Base-by-base conservation (phyloP, 2,113 vertebrate species). In the Cettia cetti region DNA sequence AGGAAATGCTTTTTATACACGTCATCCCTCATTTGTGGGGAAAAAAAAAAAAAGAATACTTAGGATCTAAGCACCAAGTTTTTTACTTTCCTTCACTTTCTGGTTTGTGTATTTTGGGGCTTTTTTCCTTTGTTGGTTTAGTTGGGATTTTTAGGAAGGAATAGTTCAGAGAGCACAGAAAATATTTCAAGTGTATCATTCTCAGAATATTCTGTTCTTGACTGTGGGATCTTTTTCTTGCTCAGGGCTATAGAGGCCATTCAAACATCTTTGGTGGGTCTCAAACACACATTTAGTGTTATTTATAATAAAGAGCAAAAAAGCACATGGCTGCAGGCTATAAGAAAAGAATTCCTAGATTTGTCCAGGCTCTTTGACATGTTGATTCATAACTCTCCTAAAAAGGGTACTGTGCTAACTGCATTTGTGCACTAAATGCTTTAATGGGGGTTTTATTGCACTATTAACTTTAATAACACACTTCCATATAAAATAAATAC, bases 291-390 rank as follows among this genome's bases (percentile, higher is more conserved):
- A 45, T 91, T 82, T 27, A 56, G 22, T 42, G 40, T 79, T 94
- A 91, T 82, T 92, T 91, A 65, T 79, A 90, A 84, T 71, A 75
- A 75, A 86, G 20, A 61, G 22, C 14, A 61, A 53, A 66, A 82
- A 26, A 11, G 37, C 78, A 57, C 40, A 54, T 30, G n/a, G 70
- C 78, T 82, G 40, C 37, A 42, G 85, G 90, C 53, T 61, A 1
- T 53, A 68, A 82, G 84, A 64, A 85, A 76, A 64, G 19, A 78
- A 82, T 44, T 49, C 26, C 47, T 21, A 45, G 49, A 50, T 94
- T 90, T 85, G 27, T 82, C 66, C 19, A 9, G 31, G 31, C 5
- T 85, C 22, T 22, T 85, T 2, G 5, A 52, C 49, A 19, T 20
- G 42, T 59, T 83, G 56, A 59, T 91, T 89, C 37, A 33, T 59